These are phyloP conservation scores for Microctenopoma steveboyesi DNA, from an alignment of 2,797 vertebrate genomes.

Conservation along the genomic window DNA sequence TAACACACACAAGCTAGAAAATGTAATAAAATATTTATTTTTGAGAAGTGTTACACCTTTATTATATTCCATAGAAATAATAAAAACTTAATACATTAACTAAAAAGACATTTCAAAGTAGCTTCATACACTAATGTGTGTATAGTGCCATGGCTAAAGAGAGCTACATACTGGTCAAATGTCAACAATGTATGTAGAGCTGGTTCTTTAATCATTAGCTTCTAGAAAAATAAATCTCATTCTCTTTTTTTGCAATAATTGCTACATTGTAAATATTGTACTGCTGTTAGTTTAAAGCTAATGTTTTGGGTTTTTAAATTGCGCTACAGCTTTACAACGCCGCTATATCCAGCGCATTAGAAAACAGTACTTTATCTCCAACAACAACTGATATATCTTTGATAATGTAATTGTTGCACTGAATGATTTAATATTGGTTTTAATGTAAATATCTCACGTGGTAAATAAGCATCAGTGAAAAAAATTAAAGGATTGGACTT, in stretches of 20 bases:
- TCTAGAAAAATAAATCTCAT: neutral
- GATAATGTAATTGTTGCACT: neutral
- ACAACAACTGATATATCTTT: too few relatives aligned
- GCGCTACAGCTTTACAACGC: neutral
- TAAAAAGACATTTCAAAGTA: constrained; percentile 13
- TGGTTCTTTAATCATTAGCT: neutral
- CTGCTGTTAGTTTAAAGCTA: too few relatives aligned
- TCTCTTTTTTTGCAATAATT: too few relatives aligned
- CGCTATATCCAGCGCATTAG: neutral
- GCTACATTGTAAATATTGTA: too few relatives aligned
- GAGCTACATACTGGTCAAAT: neutral
- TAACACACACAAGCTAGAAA: constrained; percentile 7
- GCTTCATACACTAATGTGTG: neutral
- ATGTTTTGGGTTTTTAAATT: too few relatives aligned
- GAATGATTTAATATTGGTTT: neutral
- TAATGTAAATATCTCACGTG: neutral
- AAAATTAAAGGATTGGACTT: neutral
- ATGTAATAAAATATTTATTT: constrained; percentile 19
- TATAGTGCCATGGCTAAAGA: neutral
- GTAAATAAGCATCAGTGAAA: neutral
- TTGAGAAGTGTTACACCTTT: neutral
- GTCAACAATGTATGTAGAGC: too few relatives aligned
- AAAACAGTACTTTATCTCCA: too few relatives aligned
- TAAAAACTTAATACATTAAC: constrained; percentile 18
- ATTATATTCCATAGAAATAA: constrained; percentile 7